Conservation (phyloP, 2,113 vertebrate genomes). For the Laticauda laticaudata region DNA sequence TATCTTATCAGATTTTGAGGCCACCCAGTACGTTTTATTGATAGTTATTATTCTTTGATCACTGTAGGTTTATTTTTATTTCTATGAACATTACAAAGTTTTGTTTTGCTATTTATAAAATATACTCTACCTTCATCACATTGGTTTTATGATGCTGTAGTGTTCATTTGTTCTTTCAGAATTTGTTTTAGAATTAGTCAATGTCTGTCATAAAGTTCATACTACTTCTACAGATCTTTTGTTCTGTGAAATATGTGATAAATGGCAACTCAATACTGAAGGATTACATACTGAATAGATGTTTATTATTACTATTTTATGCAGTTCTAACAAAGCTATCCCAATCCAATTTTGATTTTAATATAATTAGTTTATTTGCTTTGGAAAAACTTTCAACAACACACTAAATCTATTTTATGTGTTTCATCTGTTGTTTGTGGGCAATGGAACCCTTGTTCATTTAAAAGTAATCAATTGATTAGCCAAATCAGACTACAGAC, state of each 20-base stretch:
- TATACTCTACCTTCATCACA: not conserved
- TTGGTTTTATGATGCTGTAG: not conserved
- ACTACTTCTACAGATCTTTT: not conserved
- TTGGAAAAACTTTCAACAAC: not conserved
- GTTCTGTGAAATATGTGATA: not conserved
- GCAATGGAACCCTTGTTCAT: not conserved
- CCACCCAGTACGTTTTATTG: not conserved
- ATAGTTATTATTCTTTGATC: not conserved
- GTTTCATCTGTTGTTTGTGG: not conserved
- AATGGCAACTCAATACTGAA: not conserved
- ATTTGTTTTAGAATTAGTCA: not conserved
- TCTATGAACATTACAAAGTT: not conserved
- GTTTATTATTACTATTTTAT: not conserved
- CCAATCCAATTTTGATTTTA: not conserved
- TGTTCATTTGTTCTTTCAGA: not conserved
- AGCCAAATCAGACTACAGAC: not conserved
- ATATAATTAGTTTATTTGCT: not conserved
- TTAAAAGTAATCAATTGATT: not conserved
- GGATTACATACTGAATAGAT: not conserved
- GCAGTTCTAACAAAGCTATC: not conserved
- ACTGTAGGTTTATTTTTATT: not conserved
- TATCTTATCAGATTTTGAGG: not conserved
- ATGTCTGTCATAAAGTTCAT: not conserved
- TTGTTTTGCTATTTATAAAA: not conserved
- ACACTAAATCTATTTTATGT: not conserved